A percentile compares a stretch with the other conserved stretches of the same genome.
Evolutionary conservation across 2,797 vertebrate species (phyloP).

Genomic region (Valencia hispanica): DNA sequence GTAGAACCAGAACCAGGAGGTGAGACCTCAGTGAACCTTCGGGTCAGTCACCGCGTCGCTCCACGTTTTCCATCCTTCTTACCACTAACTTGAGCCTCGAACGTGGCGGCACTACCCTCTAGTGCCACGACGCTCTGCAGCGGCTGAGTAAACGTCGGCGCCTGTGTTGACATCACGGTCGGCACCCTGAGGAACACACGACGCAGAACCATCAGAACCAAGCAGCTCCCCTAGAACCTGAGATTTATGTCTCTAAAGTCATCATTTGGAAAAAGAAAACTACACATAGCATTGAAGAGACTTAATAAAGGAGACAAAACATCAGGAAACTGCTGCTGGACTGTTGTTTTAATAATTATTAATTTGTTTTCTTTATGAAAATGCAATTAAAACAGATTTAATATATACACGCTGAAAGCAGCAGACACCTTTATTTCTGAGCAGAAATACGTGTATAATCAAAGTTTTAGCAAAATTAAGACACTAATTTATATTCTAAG

Average conservation of each 20-base stretch:
- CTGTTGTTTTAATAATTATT: no score
- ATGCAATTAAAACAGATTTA: no score
- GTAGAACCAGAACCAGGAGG: background rate
- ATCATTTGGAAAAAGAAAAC: background rate
- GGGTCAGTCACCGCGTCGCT: no score
- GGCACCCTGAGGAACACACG: conserved; percentile 87
- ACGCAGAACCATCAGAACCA: conserved; percentile 1
- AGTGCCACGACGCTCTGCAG: conserved; percentile 94
- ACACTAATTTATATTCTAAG: background rate
- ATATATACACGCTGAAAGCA: background rate
- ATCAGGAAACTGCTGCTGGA: no score
- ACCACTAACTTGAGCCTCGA: conserved; percentile 98
- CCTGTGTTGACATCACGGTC: conserved; percentile 91
- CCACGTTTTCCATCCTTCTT: conserved; percentile 66
- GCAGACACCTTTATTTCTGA: background rate
- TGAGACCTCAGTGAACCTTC: no score
- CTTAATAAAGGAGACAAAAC: no score
- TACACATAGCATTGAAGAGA: background rate
- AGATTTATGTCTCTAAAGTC: background rate
- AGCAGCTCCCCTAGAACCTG: conserved; percentile 3
- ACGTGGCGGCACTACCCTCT: conserved; percentile 98
- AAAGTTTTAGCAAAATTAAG: background rate
- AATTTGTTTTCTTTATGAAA: no score
- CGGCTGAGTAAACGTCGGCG: conserved; percentile 95
- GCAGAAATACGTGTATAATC: background rate